Evolutionary conservation across 2,797 vertebrate genomes (phyloP).

Genomic region (Rallus crepitans): DNA sequence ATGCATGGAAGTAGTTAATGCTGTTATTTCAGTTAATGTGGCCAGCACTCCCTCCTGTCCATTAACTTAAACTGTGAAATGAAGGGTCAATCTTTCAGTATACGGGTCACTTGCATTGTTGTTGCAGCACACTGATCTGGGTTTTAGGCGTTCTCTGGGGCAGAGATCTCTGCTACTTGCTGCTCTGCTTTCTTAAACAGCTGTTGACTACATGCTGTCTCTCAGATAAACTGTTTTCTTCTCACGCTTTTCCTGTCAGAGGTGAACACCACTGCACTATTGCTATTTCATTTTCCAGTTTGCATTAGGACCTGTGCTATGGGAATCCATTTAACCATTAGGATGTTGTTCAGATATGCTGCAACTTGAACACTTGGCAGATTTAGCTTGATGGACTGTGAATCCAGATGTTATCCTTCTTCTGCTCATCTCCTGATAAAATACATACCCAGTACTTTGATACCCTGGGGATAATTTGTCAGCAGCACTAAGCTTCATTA

Average conservation of each 20-base stretch:
- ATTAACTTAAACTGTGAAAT: neutral
- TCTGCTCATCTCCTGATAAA: slow-evolving; percentile 44
- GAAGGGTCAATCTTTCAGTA: neutral
- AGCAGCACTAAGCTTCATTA: neutral
- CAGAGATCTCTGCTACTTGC: neutral
- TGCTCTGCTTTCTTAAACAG: neutral
- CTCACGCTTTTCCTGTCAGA: neutral
- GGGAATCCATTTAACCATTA: slow-evolving; percentile 12
- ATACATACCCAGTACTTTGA: neutral
- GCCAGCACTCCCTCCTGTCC: neutral
- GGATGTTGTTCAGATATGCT: neutral
- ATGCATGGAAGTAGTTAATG: neutral
- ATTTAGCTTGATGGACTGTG: neutral
- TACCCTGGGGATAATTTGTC: neutral
- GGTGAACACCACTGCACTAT: neutral
- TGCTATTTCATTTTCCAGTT: slow-evolving; percentile 16
- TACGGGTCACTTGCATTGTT: neutral
- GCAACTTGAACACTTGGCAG: neutral
- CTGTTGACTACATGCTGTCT: neutral
- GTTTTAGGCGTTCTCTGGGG: neutral
- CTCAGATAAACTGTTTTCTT: neutral
- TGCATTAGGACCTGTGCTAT: neutral
- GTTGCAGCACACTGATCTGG: neutral
- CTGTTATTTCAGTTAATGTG: neutral
- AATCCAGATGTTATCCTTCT: slow-evolving; percentile 55